Conservation (phyloP, 2,113 vertebrate species). For the Rhabdornis inornatus region DNA sequence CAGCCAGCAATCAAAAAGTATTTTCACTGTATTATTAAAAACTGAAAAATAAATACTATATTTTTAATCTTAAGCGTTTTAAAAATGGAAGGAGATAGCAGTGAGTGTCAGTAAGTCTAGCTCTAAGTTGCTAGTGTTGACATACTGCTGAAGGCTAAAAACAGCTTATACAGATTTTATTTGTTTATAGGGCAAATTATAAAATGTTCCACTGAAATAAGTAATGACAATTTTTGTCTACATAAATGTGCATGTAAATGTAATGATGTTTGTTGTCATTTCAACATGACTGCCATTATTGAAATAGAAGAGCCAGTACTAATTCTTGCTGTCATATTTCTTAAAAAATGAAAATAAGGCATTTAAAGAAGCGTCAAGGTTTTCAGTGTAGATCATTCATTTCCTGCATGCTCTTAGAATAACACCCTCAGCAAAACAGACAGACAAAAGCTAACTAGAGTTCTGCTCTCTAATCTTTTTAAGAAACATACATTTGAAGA, state of each 20-base stretch:
- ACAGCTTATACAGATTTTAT: constrained; percentile 76
- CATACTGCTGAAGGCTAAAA: constrained; percentile 72
- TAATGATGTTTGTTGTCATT: constrained; percentile 79
- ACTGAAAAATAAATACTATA: constrained; percentile 35
- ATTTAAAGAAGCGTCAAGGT: constrained; percentile 78
- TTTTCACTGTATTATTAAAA: constrained; percentile 27
- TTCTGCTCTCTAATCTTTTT: constrained; percentile 81
- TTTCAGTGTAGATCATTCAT: constrained; percentile 78
- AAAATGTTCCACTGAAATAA: constrained; percentile 80
- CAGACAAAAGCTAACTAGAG: constrained; percentile 78
- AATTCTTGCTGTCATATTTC: constrained; percentile 80
- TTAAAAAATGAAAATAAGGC: constrained; percentile 74
- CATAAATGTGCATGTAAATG: constrained; percentile 73
- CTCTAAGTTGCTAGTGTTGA: constrained; percentile 65
- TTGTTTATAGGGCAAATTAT: constrained; percentile 72
- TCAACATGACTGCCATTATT: constrained; percentile 78
- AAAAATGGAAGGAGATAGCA: constrained; percentile 50
- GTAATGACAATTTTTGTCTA: constrained; percentile 80
- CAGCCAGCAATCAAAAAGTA: constrained; percentile 23
- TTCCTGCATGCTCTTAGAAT: constrained; percentile 69
- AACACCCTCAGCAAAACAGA: constrained; percentile 75
- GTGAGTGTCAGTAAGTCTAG: constrained; percentile 50
- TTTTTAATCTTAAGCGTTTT: constrained; percentile 70
- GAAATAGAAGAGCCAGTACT: constrained; percentile 77
- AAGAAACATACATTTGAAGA: constrained; percentile 70